Evolutionary conservation across 2,113 vertebrate species (phyloP), one percentile per base, ranked within the genome.

Genomic region (Serilophus lunatus): DNA sequence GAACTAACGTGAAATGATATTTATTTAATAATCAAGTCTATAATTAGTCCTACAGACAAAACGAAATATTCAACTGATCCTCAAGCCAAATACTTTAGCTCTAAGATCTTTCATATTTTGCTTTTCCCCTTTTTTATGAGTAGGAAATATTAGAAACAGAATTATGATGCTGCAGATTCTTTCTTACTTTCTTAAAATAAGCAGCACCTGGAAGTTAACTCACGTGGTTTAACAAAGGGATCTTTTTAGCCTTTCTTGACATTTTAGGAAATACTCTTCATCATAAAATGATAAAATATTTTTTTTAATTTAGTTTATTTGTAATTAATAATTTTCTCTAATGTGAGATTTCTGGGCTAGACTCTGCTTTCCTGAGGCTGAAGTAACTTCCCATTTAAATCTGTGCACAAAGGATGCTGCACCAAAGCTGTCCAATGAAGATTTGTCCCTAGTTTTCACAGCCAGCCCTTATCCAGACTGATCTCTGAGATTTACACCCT

Each of bases 21-120:
- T 96, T 97, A 33, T 93, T 25, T 86, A 95, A 83, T 93, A 82
- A 78, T 88, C 54, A 78, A 72, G 31, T 56, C 79, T 84, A 12
- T 92, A 90, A 88, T 92, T 90, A 90, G 63, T 77, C 35, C 64
- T 80, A 10, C 28, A 81, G 88, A 92, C 88, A 92, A 93, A 96
- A 90, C 64, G 44, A 86, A 95, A 93, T 86, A 86, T 59, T 74
- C 63, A 91, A 2, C 59, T 65, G 45, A n/a, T 91, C 33, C 63
- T 85, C 93, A 74, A 74, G 72, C 53, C 45, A 57, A 83, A 74
- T 82, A 40, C 23, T 12, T 38, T 35, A 51, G 22, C 44, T 88
- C 85, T 84, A 61, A 87, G 47, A 23, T 59, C 42, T 53, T 85
- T 76, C 45, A 45, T 45, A 13, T 93, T 69, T 78, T 85, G 14